Evolutionary conservation across 2,113 vertebrate genomes (phyloP).

Genomic region (Anguilla rostrata): DNA sequence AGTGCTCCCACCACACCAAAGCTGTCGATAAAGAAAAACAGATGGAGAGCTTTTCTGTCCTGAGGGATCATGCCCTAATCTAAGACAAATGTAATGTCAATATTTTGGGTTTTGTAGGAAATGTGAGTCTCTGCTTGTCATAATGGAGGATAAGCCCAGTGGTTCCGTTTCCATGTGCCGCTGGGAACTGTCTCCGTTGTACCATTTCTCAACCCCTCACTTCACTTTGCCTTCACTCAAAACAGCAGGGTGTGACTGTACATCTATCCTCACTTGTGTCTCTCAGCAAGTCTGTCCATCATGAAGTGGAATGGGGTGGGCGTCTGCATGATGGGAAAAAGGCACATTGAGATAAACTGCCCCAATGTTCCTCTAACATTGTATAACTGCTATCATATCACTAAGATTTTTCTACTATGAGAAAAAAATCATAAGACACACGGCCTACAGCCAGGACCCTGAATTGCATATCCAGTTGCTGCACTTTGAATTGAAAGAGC

Average conservation of each 20-base stretch:
- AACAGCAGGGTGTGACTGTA: background rate
- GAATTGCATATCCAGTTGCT: background rate
- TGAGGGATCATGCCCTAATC: constrained; percentile 29
- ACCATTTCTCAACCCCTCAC: background rate
- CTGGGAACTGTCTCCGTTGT: background rate
- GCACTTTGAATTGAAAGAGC: background rate
- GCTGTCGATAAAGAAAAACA: constrained; percentile 53
- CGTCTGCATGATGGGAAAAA: constrained; percentile 13
- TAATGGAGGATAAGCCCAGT: constrained; percentile 5
- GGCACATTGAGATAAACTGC: background rate
- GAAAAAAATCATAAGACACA: background rate
- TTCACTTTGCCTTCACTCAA: background rate
- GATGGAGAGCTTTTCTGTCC: constrained; percentile 32
- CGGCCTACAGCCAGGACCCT: no score
- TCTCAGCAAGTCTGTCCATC: background rate
- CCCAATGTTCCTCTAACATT: background rate
- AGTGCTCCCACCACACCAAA: constrained; percentile 52
- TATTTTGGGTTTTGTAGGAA: constrained; percentile 39
- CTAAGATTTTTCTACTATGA: background rate
- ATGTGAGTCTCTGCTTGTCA: constrained; percentile 22
- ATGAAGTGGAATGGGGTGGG: background rate
- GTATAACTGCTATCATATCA: background rate
- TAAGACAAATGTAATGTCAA: constrained; percentile 49
- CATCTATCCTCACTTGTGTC: background rate
- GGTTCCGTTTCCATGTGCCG: background rate